These are phyloP conservation scores for Miniopterus natalensis DNA, from an alignment of 2,113 vertebrate species.

Conservation along the genomic window DNA sequence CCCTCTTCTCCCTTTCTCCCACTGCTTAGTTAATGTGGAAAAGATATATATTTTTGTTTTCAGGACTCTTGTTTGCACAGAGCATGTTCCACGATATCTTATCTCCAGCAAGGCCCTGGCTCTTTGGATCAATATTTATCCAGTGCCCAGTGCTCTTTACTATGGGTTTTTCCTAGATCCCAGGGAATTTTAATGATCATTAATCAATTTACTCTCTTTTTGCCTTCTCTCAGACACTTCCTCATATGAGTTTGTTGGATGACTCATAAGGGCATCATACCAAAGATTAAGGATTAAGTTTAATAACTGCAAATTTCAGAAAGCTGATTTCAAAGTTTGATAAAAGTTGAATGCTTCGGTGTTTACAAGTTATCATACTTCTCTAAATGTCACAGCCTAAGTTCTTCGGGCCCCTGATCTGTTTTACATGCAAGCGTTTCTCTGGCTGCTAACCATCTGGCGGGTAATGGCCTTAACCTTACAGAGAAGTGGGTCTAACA, in stretches of 20 bases:
- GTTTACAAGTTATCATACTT: conserved; percentile 54
- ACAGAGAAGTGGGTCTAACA: neutral
- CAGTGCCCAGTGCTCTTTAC: neutral
- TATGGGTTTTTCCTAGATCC: neutral
- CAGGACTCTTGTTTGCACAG: neutral
- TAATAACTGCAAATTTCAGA: conserved; percentile 67
- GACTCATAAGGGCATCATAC: neutral
- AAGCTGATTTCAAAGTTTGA: conserved; percentile 82
- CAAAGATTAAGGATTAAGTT: conserved; percentile 70
- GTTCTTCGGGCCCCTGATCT: neutral
- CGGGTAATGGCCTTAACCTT: neutral
- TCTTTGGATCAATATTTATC: neutral
- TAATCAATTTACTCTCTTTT: conserved; percentile 40
- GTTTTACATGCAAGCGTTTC: neutral
- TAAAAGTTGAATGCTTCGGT: conserved; percentile 56
- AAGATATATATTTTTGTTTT: neutral
- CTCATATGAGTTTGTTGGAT: conserved; percentile 25
- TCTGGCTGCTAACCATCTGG: neutral
- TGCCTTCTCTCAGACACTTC: conserved; percentile 50
- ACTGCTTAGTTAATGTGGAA: neutral
- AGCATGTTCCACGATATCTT: neutral
- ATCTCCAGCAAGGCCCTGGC: neutral
- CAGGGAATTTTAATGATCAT: conserved; percentile 20
- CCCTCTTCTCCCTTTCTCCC: neutral
- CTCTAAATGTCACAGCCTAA: conserved; percentile 42